A percentile compares a stretch with the other conserved stretches of the same genome.
phyloP scores from a whole-genome alignment of 1,140 invertebrate species.

The Caenorhabditis tropicalis region DNA sequence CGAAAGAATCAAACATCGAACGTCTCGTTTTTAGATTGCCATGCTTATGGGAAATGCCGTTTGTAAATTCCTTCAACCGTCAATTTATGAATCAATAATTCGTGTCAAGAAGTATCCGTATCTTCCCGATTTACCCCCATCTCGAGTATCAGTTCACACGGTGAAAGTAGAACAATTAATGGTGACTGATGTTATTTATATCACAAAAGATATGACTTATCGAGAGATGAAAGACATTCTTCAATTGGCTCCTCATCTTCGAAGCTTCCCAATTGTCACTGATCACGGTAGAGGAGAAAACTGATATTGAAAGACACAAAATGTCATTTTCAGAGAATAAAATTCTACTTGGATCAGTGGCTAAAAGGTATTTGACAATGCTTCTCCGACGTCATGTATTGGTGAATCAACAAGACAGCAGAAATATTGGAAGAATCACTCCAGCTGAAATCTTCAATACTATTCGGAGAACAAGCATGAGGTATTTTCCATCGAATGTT shows the following conservation, averaged over 20 bases:
- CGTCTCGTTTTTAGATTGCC: conserved; percentile 76
- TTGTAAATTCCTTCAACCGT: conserved; percentile 88
- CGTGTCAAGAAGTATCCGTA: conserved; percentile 95
- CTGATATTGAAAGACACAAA: neutral
- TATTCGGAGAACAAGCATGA: conserved; percentile 53
- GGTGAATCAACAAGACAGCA: conserved; percentile 49
- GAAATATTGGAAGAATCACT: conserved; percentile 35
- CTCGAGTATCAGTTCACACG: conserved; percentile 66
- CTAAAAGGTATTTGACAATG: conserved; percentile 72
- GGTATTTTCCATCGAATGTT: neutral
- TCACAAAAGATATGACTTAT: conserved; percentile 70
- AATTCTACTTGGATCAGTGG: conserved; percentile 74
- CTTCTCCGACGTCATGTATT: conserved; percentile 51
- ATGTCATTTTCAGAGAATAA: conserved; percentile 72
- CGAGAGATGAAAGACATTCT: conserved; percentile 68
- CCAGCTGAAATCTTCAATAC: conserved; percentile 57
- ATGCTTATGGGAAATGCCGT: conserved; percentile 92
- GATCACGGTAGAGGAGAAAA: conserved; percentile 67
- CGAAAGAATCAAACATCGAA: neutral
- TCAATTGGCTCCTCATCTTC: conserved; percentile 65
- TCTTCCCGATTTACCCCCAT: conserved; percentile 78
- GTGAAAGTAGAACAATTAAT: conserved; percentile 71
- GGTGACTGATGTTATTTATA: conserved; percentile 69
- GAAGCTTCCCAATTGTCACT: conserved; percentile 69
- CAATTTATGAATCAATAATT: conserved; percentile 79